Evolutionary conservation across 2,113 vertebrate genomes (phyloP).

Genomic region (Barbus barbus): DNA sequence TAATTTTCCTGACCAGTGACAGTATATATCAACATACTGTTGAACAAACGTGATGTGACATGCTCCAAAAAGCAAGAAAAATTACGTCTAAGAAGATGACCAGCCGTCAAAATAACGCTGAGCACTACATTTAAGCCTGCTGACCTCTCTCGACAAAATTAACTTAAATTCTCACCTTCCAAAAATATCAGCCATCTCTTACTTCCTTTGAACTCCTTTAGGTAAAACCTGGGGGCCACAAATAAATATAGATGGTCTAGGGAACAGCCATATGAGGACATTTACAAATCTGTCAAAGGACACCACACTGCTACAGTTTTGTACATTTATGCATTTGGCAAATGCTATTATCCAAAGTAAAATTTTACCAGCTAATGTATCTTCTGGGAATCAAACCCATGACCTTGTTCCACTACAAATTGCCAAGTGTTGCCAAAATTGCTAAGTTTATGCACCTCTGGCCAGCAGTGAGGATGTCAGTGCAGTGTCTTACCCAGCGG

Average conservation of each 20-base stretch:
- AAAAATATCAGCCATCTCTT: slow-evolving; percentile 79
- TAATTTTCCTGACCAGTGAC: slow-evolving; percentile 16
- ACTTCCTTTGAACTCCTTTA: slow-evolving; percentile 78
- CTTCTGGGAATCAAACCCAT: too few species aligned
- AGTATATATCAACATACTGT: slow-evolving; percentile 10
- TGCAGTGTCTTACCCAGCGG: slow-evolving; percentile 68
- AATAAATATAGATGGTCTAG: slow-evolving; percentile 57
- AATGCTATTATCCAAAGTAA: too few species aligned
- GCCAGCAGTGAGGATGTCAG: background rate
- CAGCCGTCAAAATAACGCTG: slow-evolving; percentile 64
- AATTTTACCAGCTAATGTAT: too few species aligned
- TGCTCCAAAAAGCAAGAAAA: slow-evolving; percentile 57
- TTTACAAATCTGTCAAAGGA: slow-evolving; percentile 2
- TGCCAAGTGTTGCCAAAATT: too few species aligned
- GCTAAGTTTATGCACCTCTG: background rate
- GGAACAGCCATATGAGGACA: slow-evolving; percentile 45
- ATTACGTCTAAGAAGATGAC: slow-evolving; percentile 54
- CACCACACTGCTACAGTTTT: background rate
- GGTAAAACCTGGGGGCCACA: slow-evolving; percentile 71
- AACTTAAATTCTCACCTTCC: slow-evolving; percentile 77
- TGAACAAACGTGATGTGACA: slow-evolving; percentile 34
- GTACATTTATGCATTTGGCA: background rate
- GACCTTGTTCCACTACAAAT: too few species aligned
- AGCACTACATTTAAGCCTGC: slow-evolving; percentile 57
- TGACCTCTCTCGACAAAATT: slow-evolving; percentile 69